phyloP scores from a whole-genome alignment of 2,113 vertebrate genomes.

The Plectropomus leopardus region DNA sequence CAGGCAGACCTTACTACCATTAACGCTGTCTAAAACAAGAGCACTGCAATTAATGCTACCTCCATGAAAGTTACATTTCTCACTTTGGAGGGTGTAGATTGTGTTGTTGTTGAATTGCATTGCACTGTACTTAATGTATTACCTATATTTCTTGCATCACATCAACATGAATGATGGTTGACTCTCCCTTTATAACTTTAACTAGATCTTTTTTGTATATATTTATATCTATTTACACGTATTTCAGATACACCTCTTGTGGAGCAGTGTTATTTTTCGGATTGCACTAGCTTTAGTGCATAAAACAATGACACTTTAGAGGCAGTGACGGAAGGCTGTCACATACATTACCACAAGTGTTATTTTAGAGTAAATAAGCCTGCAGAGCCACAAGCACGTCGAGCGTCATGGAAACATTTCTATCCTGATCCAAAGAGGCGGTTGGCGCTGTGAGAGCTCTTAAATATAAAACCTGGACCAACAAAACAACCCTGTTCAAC shows the following conservation, averaged over 20 bases:
- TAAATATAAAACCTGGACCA: slow-evolving; percentile 3
- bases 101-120: not conserved
- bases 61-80: not conserved
- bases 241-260: not conserved
- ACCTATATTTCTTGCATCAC: not conserved
- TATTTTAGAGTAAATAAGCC: slow-evolving; percentile 34
- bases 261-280: not conserved
- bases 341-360: not conserved
- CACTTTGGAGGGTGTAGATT: not conserved
- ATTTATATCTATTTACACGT: not conserved
- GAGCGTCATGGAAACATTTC: slow-evolving; percentile 63
- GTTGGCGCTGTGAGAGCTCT: slow-evolving; percentile 2
- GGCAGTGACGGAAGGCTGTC: not conserved
- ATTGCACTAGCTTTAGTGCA: not conserved
- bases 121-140: not conserved
- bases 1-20: not conserved
- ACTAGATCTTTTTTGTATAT: not conserved
- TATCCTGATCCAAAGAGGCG: slow-evolving; percentile 26
- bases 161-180: not conserved
- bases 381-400: slow-evolving; percentile 28
- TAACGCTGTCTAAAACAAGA: not conserved
- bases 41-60: not conserved
- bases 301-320: not conserved
- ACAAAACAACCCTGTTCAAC: not conserved
- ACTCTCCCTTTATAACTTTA: not conserved